Conservation (phyloP, 2,797 vertebrate genomes). For the Phalloptychus januarius region DNA sequence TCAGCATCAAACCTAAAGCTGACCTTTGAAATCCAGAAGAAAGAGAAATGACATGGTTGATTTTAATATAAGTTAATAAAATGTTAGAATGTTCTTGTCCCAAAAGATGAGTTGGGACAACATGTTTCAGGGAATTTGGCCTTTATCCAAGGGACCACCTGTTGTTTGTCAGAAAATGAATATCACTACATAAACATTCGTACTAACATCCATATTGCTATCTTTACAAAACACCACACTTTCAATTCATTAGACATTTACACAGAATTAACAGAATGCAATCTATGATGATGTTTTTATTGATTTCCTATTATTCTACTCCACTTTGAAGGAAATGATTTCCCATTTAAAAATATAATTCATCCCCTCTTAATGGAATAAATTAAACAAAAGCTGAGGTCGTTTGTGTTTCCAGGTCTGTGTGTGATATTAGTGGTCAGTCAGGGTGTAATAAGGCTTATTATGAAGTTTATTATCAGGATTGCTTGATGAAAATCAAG, state of each 20-base stretch:
- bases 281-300: neutral
- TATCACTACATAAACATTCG: neutral
- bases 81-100: too few relatives aligned
- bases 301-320: neutral
- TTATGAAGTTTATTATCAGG: neutral
- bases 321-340: neutral
- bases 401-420: neutral
- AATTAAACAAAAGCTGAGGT: neutral
- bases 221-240: neutral
- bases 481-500: neutral
- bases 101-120: too few relatives aligned
- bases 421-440: neutral
- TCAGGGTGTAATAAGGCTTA: neutral
- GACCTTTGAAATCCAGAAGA: too few relatives aligned
- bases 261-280: neutral
- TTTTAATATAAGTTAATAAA: too few relatives aligned
- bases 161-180: neutral
- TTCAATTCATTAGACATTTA: neutral
- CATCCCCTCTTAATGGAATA: neutral
- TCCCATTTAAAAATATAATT: neutral
- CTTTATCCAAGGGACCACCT: neutral
- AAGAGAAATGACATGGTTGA: too few relatives aligned
- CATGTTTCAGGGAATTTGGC: neutral
- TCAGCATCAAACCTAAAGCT: too few relatives aligned
- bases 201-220: neutral